phyloP scores from a whole-genome alignment of 2,797 vertebrate species.

The Perodicticus potto region DNA sequence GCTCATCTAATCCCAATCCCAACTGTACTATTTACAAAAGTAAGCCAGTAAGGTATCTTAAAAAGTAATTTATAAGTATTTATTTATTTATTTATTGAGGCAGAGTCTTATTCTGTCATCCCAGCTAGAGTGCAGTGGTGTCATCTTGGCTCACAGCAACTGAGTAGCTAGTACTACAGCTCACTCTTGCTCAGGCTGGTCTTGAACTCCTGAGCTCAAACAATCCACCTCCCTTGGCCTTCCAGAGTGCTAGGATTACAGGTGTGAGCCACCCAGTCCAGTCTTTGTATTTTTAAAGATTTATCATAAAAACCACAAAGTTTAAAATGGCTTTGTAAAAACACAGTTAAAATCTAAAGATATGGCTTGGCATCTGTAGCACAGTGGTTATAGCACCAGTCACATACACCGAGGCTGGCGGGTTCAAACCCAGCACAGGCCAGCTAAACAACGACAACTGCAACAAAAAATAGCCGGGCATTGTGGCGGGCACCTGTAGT shows the following conservation, averaged over 20 bases:
- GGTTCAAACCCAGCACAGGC: too few species aligned
- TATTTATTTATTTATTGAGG: neutral
- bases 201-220: neutral
- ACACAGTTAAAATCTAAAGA: slow-evolving; percentile 19
- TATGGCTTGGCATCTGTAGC: neutral
- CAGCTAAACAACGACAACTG: too few species aligned
- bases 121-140: neutral
- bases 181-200: too few species aligned
- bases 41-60: neutral
- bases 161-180: neutral
- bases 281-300: slow-evolving; percentile 48
- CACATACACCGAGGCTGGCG: too few species aligned
- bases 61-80: neutral
- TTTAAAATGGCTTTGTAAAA: slow-evolving; percentile 15
- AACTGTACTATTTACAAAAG: slow-evolving; percentile 34
- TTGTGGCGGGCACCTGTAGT: too few species aligned
- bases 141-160: neutral
- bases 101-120: neutral
- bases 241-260: neutral
- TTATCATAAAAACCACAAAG: slow-evolving; percentile 56
- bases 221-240: neutral
- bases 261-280: neutral
- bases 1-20: neutral
- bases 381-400: too few species aligned
- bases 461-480: too few species aligned